Conservation (phyloP, 2,113 vertebrate genomes). For the Labrus mixtus region DNA sequence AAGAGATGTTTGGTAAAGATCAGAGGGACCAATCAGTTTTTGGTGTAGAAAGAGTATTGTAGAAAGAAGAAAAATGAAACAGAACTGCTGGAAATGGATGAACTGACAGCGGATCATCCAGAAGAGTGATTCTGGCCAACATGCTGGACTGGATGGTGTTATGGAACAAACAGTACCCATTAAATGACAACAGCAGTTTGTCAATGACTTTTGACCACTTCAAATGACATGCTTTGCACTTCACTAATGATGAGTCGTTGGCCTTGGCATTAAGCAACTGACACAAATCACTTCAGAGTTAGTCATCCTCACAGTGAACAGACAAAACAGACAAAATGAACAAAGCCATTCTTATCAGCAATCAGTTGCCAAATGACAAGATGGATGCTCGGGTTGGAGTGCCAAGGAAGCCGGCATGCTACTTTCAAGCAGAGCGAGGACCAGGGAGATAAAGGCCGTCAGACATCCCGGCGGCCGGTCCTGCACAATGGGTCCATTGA, state of each 20-base stretch:
- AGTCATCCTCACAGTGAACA: constrained; percentile 68
- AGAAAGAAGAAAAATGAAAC: background rate
- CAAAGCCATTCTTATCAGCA: constrained; percentile 69
- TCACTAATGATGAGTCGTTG: constrained; percentile 74
- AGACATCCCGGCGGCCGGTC: constrained; percentile 64
- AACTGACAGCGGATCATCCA: constrained; percentile 13
- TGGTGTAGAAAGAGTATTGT: background rate
- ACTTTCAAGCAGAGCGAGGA: constrained; percentile 61
- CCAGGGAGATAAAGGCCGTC: constrained; percentile 63
- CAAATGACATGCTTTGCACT: constrained; percentile 61
- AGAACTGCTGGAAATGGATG: background rate
- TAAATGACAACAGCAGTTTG: constrained; percentile 46
- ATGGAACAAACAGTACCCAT: constrained; percentile 34
- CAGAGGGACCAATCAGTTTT: background rate
- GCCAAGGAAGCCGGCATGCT: constrained; percentile 57
- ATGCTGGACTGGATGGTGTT: constrained; percentile 13
- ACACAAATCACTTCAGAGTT: constrained; percentile 67
- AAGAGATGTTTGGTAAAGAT: constrained; percentile 15
- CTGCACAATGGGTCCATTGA: constrained; percentile 81
- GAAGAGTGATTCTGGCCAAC: constrained; percentile 14
- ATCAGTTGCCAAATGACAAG: constrained; percentile 65
- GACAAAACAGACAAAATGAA: constrained; percentile 62
- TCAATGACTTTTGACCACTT: constrained; percentile 48
- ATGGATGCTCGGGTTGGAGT: constrained; percentile 49
- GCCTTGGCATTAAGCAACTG: constrained; percentile 62